Evolutionary conservation across 2,888 invertebrate species (phyloP).

Genomic region (Drosophila affinis): DNA sequence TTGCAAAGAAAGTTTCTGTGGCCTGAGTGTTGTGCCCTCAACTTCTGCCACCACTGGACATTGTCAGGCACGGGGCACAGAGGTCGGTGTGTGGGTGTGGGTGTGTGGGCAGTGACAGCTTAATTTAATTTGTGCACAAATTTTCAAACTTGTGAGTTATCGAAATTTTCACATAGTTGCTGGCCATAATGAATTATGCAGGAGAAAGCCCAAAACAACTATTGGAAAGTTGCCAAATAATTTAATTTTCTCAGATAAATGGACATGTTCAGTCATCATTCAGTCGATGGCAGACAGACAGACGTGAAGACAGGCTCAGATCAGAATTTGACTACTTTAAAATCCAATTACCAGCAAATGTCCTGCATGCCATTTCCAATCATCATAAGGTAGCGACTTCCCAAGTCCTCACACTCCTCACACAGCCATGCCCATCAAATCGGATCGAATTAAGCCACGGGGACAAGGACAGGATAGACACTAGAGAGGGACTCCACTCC

Average conservation of each 20-base stretch:
- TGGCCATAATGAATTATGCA: slow-evolving; percentile 74
- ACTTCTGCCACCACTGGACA: slow-evolving; percentile 26
- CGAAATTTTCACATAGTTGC: slow-evolving; percentile 54
- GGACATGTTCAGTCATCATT: slow-evolving; percentile 12
- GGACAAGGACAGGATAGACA: slow-evolving; percentile 18
- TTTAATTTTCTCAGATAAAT: slow-evolving; percentile 38
- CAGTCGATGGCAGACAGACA: not conserved
- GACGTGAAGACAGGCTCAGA: not conserved
- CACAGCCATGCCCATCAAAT: slow-evolving; percentile 37
- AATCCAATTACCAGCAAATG: slow-evolving; percentile 47
- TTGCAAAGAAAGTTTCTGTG: slow-evolving; percentile 74
- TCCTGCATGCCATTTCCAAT: slow-evolving; percentile 57
- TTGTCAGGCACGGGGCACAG: too few species aligned
- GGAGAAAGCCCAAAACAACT: slow-evolving; percentile 47
- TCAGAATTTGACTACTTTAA: slow-evolving; percentile 40
- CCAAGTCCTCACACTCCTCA: slow-evolving; percentile 8
- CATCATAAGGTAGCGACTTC: slow-evolving; percentile 43
- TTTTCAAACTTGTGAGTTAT: slow-evolving; percentile 67
- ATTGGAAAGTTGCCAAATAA: slow-evolving; percentile 63
- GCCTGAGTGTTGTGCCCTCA: slow-evolving; percentile 67
- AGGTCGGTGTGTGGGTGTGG: slow-evolving; percentile 3
- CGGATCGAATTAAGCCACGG: slow-evolving; percentile 58
- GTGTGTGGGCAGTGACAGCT: slow-evolving; percentile 58
- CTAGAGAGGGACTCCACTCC: not conserved
- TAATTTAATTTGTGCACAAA: slow-evolving; percentile 77